Base-by-base conservation (phyloP, 2,797 vertebrate genomes). In the Pipistrellus pygmaeus region DNA sequence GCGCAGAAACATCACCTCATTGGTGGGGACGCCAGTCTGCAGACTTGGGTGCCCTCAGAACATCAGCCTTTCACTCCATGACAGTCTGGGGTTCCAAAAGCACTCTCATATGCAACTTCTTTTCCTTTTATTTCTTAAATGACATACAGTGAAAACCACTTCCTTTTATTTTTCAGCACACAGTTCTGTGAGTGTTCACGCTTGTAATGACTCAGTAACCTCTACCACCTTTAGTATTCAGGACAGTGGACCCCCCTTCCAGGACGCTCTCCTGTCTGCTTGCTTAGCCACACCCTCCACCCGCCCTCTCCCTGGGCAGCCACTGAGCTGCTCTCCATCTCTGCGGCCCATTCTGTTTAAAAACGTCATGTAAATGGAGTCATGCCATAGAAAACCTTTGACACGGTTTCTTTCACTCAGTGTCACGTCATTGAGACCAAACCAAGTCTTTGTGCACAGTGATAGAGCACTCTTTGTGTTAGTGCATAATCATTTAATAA, bases 91-190 rank as follows among this genome's bases (percentile, higher is more conserved):
- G 14, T 5, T 71, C 41, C 20, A 12, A 44, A 51, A 80, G 11
- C 27, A 32, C 23, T 83, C 41, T 38, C 53, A 30, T 35, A 27
- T 75, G 41, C 35, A 55, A 15, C 20, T 21, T 55, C 32, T 27
- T 86, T 88, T 76, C 8, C 53, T 57, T 89, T 73, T 41, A 55
- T 83, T 81, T 95, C 46, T 94, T 82, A 30, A 80, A 30, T 81
- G 30, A 86, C 23, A 8, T 46, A 68, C 5, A 51, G 2, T 86
- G 30, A 78, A 73, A 46, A 27, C 48, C 71, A 64, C 68, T 48
- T 73, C n/a, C 4, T 68, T 32, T 55, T 53, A 15, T 51, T 51
- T 51, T 55, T 55, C 8, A 38, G 14, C 18, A 2, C 44, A 57
- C 23, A 46, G n/a, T 25, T 41, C 35, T 64, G 1, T 85, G 60